phyloP scores from a whole-genome alignment of 2,888 invertebrate genomes.

The Achlya flavicornis region DNA sequence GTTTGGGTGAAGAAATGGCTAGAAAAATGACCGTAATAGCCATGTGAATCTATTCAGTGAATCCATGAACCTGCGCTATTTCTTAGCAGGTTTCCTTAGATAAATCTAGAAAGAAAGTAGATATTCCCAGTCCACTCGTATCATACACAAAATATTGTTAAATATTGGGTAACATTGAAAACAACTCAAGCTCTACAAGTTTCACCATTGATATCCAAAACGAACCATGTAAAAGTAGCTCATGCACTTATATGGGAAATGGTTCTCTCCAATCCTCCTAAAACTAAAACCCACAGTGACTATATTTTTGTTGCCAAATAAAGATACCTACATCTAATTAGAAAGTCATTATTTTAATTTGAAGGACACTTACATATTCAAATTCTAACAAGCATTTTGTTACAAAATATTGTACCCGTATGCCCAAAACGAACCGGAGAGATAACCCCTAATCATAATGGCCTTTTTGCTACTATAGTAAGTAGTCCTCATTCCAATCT shows the following conservation, averaged over 20 bases:
- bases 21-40: too few relatives aligned
- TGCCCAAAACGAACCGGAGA: too few relatives aligned
- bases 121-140: neutral
- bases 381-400: too few relatives aligned
- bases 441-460: too few relatives aligned
- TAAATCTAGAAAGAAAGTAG: too few relatives aligned
- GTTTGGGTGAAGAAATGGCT: too few relatives aligned
- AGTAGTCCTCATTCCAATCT: too few relatives aligned
- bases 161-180: slow-evolving; percentile 1
- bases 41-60: too few relatives aligned
- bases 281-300: neutral
- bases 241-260: neutral
- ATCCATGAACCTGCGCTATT: too few relatives aligned
- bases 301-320: neutral
- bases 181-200: neutral
- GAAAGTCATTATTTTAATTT: neutral
- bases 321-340: neutral
- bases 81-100: too few relatives aligned
- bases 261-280: neutral
- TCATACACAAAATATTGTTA: neutral
- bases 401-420: too few relatives aligned
- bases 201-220: slow-evolving; percentile 2
- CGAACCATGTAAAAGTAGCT: neutral
- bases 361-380: neutral
- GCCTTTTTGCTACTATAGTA: too few relatives aligned